A percentile compares a stretch with the other conserved stretches of the same genome.
phyloP scores from a whole-genome alignment of 2,888 invertebrate genomes.

The Nomada hirtipes region DNA sequence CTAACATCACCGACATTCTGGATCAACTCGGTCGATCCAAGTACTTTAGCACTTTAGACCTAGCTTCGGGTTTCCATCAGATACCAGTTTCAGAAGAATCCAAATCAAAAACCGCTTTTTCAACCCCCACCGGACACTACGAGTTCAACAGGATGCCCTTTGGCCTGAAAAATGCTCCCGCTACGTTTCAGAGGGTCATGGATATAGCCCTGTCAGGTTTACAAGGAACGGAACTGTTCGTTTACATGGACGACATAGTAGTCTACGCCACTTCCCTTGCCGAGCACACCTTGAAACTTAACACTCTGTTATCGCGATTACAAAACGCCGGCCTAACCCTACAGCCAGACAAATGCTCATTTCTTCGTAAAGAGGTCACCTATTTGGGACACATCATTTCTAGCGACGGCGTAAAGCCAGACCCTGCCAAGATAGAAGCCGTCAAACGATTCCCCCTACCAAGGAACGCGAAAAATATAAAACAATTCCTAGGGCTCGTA shows the following conservation, averaged over 20 bases:
- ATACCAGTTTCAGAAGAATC: slow-evolving; percentile 1
- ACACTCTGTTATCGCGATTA: background rate
- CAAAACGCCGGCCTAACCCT: background rate
- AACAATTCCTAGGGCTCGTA: slow-evolving; percentile 41
- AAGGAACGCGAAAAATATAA: slow-evolving; percentile 2
- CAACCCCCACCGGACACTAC: slow-evolving; percentile 20
- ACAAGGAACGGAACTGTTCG: background rate
- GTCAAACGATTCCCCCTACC: slow-evolving; percentile 16
- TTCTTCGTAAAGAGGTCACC: background rate
- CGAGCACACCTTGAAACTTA: background rate
- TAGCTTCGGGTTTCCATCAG: slow-evolving; percentile 32
- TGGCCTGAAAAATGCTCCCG: slow-evolving; percentile 23
- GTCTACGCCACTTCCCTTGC: background rate
- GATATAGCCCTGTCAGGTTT: background rate
- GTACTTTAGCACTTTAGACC: background rate
- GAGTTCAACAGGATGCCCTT: slow-evolving; percentile 36
- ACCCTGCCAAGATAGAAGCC: background rate
- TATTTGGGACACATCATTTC: slow-evolving; percentile 34
- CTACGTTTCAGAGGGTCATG: slow-evolving; percentile 16
- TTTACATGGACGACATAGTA: slow-evolving; percentile 24
- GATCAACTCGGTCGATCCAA: background rate
- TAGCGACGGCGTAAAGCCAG: slow-evolving; percentile 11
- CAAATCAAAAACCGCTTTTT: slow-evolving; percentile 19
- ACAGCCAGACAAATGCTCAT: no score
- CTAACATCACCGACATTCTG: background rate